These are phyloP conservation scores for Cydia amplana DNA, from an alignment of 1,140 invertebrate species.

Conservation along the genomic window DNA sequence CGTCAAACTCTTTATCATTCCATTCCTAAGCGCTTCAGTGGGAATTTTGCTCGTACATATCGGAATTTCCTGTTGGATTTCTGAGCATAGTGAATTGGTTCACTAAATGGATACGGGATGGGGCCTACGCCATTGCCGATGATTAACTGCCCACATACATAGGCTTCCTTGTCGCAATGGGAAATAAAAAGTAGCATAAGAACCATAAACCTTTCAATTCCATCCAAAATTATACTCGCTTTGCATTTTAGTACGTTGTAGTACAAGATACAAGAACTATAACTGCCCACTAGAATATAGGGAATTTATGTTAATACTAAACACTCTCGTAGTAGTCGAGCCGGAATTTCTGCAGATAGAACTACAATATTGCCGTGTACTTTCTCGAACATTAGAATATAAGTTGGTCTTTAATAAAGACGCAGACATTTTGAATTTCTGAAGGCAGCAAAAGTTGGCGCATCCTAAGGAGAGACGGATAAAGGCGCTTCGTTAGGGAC, in stretches of 20 bases:
- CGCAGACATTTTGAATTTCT: constrained; percentile 26
- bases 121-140: constrained; percentile 7
- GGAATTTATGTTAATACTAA: constrained; percentile 49
- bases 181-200: constrained; percentile 24
- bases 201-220: constrained; percentile 20
- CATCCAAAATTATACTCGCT: constrained; percentile 33
- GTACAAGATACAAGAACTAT: constrained; percentile 41
- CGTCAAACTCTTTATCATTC: too few species aligned
- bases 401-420: constrained; percentile 27
- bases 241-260: constrained; percentile 40
- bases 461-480: constrained; percentile 14
- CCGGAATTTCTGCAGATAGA: constrained; percentile 34
- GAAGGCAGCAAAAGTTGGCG: constrained; percentile 24
- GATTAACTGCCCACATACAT: constrained; percentile 24
- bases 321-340: constrained; percentile 37
- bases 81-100: background rate
- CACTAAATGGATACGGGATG: constrained; percentile 12
- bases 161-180: constrained; percentile 7
- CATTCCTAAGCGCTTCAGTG: background rate
- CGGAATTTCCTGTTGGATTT: constrained; percentile 11
- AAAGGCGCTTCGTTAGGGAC: constrained; percentile 21
- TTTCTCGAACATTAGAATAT: constrained; percentile 27
- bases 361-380: constrained; percentile 31
- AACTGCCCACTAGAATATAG: constrained; percentile 36
- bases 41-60: background rate